Evolutionary conservation across 2,113 vertebrate species (phyloP).

Genomic region (Menidia beryllina): DNA sequence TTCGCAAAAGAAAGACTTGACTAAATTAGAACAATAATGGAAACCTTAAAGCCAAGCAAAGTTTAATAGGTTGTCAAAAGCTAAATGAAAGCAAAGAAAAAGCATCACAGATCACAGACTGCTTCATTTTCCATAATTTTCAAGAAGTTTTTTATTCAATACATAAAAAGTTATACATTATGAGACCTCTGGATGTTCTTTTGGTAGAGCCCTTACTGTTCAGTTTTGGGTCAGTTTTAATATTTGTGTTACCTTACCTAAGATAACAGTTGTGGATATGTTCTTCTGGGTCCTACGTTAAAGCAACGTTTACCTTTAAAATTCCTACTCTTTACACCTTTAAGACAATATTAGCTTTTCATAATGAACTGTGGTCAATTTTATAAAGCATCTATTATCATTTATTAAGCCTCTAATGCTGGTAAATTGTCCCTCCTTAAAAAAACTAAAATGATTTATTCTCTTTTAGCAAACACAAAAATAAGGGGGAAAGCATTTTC

Average conservation of each 20-base stretch:
- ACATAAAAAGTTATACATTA: slow-evolving; percentile 67
- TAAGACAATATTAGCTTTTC: neutral
- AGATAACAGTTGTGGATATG: too few relatives aligned
- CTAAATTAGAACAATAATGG: slow-evolving; percentile 29
- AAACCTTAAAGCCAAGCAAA: slow-evolving; percentile 42
- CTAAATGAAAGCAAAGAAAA: neutral
- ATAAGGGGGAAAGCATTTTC: neutral
- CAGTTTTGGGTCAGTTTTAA: slow-evolving; percentile 63
- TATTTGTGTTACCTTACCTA: too few relatives aligned
- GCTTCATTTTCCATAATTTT: slow-evolving; percentile 48
- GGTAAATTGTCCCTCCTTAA: too few relatives aligned
- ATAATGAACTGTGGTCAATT: too few relatives aligned
- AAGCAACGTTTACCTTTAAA: neutral
- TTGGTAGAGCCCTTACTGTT: slow-evolving; percentile 53
- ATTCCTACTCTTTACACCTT: neutral
- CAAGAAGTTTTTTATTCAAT: too few relatives aligned
- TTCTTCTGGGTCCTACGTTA: neutral
- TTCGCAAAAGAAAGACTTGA: slow-evolving; percentile 29
- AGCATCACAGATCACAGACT: neutral
- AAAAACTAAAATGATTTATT: neutral
- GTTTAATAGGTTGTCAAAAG: slow-evolving; percentile 29
- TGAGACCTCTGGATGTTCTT: slow-evolving; percentile 59
- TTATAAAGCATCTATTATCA: too few relatives aligned
- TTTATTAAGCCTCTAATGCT: too few relatives aligned
- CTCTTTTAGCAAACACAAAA: neutral